phyloP scores from a whole-genome alignment of 2,888 invertebrate genomes.

The Conus canariensis region DNA sequence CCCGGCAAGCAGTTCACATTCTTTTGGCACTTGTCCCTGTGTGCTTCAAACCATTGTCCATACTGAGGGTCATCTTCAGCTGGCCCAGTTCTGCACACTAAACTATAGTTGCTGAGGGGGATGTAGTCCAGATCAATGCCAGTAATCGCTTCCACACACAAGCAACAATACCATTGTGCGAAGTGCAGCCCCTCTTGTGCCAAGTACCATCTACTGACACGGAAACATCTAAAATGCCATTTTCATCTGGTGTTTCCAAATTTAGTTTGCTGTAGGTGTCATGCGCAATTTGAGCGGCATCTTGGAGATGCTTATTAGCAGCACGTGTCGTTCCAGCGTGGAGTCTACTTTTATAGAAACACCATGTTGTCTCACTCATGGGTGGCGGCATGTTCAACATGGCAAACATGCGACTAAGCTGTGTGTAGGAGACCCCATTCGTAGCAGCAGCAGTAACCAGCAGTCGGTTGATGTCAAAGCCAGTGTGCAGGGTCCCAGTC shows the following conservation, averaged over 20 bases:
- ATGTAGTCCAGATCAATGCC: not conserved
- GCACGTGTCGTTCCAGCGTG: too few species aligned
- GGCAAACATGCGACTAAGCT: too few species aligned
- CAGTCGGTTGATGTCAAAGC: not conserved
- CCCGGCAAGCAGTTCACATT: too few species aligned
- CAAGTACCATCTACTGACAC: constrained; percentile 12
- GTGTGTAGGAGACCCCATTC: not conserved
- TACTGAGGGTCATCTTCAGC: not conserved
- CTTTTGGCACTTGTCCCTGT: not conserved
- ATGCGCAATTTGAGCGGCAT: too few species aligned
- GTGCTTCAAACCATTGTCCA: not conserved
- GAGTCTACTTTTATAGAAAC: too few species aligned
- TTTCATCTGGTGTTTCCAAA: not conserved
- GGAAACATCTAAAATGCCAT: not conserved
- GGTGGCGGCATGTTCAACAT: too few species aligned
- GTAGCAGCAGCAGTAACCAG: not conserved
- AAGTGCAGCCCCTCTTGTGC: not conserved
- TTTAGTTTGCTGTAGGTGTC: too few species aligned
- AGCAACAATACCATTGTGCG: not conserved
- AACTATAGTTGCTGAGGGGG: constrained; percentile 4
- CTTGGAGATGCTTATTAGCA: too few species aligned
- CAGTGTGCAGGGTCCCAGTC: constrained; percentile 17
- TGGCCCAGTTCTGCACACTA: not conserved
- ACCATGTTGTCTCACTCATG: too few species aligned
- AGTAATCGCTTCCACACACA: not conserved